Evolutionary conservation across 1,140 invertebrate genomes (phyloP).

Genomic region (Camponotus vicinus): DNA sequence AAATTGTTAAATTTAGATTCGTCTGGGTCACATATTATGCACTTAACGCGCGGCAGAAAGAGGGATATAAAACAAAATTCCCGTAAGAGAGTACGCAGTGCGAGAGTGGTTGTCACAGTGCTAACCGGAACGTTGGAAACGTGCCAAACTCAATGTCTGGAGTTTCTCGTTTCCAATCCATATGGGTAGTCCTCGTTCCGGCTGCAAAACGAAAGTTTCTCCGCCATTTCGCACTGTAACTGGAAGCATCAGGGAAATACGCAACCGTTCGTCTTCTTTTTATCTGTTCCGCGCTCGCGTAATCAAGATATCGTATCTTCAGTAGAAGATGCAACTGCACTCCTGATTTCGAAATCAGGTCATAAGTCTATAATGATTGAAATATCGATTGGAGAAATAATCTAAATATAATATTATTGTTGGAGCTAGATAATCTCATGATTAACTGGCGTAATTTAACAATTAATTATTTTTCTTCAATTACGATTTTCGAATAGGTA

Average conservation of each 20-base stretch:
- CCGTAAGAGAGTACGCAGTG: conserved; percentile 63
- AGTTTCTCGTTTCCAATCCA: conserved; percentile 74
- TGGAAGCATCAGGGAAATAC: conserved; percentile 70
- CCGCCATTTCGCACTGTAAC: conserved; percentile 44
- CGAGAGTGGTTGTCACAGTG: conserved; percentile 64
- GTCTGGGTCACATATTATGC: conserved; percentile 59
- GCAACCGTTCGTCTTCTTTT: conserved; percentile 58
- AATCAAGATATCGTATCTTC: conserved; percentile 23
- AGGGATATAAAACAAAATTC: conserved; percentile 70
- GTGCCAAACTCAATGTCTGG: conserved; percentile 61
- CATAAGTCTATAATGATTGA: not conserved
- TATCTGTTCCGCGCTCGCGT: not conserved
- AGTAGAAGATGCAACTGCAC: conserved; percentile 1
- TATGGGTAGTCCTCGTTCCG: conserved; percentile 65
- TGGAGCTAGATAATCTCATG: not conserved
- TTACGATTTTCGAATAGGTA: not conserved
- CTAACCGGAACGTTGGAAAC: conserved; percentile 60
- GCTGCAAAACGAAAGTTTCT: conserved; percentile 70
- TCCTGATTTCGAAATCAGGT: conserved; percentile 1
- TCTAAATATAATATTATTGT: not conserved
- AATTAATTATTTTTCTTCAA: conserved; percentile 3
- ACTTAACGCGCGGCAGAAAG: conserved; percentile 62
- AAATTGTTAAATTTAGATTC: conserved; percentile 42
- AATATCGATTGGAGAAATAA: not conserved
- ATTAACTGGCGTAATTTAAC: not conserved